Percentiles rank a stretch among this genome's conserved stretches.
phyloP scores from a whole-genome alignment of 2,888 invertebrate species.

The Chrysolina haemoptera region DNA sequence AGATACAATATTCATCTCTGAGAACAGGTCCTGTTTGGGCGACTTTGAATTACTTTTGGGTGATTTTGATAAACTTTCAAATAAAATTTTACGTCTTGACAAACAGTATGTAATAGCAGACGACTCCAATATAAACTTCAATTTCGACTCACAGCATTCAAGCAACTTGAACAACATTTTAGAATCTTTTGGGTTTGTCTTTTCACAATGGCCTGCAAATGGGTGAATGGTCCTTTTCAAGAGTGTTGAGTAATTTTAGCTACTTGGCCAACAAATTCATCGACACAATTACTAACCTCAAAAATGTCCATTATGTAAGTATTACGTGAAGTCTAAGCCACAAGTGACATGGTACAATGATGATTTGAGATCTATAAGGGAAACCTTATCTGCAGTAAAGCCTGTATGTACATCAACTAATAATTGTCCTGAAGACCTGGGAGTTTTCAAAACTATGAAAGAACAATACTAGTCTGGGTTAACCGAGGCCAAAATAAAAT shows the following conservation, averaged over 20 bases:
- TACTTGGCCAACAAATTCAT: not conserved
- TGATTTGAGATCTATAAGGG: not conserved
- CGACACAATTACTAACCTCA: not conserved
- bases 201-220: not conserved
- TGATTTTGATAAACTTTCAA: too few relatives aligned
- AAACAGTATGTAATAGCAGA: too few relatives aligned
- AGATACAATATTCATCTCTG: too few relatives aligned
- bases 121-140: too few relatives aligned
- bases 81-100: too few relatives aligned
- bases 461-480: not conserved
- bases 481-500: not conserved
- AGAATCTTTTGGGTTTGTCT: too few relatives aligned
- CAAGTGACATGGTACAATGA: conserved; percentile 2
- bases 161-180: too few relatives aligned
- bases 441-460: not conserved
- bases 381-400: not conserved
- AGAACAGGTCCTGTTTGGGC: too few relatives aligned
- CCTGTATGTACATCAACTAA: not conserved
- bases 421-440: conserved; percentile 9
- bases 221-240: not conserved
- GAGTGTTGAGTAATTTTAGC: not conserved
- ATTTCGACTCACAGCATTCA: too few relatives aligned
- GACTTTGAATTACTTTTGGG: too few relatives aligned
- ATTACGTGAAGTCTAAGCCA: not conserved
- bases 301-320: not conserved